phyloP scores from a whole-genome alignment of 2,888 invertebrate genomes.

The Drosophila prostipennis region DNA sequence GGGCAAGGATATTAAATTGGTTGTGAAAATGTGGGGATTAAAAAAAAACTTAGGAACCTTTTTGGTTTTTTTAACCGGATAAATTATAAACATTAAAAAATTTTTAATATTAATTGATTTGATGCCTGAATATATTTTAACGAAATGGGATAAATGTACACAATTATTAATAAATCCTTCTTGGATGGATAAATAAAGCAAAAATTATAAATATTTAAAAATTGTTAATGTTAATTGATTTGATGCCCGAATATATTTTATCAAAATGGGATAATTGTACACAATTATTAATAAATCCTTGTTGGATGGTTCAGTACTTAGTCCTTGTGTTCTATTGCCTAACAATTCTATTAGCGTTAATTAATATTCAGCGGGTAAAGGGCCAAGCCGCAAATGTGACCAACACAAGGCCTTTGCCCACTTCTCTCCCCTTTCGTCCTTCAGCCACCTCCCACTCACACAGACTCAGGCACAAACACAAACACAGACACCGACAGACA shows the following conservation, averaged over 20 bases:
- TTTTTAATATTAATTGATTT: too few species aligned
- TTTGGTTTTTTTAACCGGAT: too few species aligned
- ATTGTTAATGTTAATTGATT: too few species aligned
- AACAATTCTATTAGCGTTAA: slow-evolving; percentile 74
- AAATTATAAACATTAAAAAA: too few species aligned
- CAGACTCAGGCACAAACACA: slow-evolving; percentile 10
- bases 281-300: not conserved
- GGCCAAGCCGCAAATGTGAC: slow-evolving; percentile 51
- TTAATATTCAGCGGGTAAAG: slow-evolving; percentile 68
- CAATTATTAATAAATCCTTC: too few species aligned
- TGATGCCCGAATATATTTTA: not conserved
- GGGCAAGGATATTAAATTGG: not conserved
- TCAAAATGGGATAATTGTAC: not conserved
- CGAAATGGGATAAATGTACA: too few species aligned
- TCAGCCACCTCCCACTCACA: slow-evolving; percentile 24
- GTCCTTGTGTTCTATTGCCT: slow-evolving; percentile 34
- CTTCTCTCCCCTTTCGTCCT: not conserved
- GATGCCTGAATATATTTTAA: too few species aligned
- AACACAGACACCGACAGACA: slow-evolving; percentile 11
- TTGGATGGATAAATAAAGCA: too few species aligned
- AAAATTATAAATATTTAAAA: too few species aligned
- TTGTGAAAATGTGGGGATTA: too few species aligned
- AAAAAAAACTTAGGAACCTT: too few species aligned
- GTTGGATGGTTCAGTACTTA: not conserved
- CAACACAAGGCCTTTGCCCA: slow-evolving; percentile 29